phyloP scores from a whole-genome alignment of 2,113 vertebrate species.

The Pachyramphus minor region DNA sequence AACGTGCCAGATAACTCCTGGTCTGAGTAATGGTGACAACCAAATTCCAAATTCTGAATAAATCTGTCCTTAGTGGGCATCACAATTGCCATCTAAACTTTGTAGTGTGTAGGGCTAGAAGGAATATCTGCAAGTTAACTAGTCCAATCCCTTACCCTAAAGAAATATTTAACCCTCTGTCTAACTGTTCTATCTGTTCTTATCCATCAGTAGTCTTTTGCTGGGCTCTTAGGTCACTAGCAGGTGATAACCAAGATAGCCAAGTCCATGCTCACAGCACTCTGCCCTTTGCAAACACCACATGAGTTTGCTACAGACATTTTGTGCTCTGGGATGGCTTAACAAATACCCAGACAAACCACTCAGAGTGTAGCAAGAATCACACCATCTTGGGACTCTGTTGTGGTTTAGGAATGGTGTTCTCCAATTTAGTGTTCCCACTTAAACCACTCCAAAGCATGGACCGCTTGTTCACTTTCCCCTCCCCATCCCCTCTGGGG shows the following conservation, averaged over 20 bases:
- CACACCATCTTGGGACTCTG: not conserved
- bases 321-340: not conserved
- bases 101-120: not conserved
- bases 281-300: not conserved
- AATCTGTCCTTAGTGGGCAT: not conserved
- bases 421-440: not conserved
- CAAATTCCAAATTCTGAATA: not conserved
- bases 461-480: rapidly evolving
- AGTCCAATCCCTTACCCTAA: not conserved
- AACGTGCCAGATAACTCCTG: not conserved
- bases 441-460: not conserved
- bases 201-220: not conserved
- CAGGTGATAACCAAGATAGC: not conserved
- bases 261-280: not conserved
- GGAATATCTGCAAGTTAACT: not conserved
- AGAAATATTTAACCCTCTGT: not conserved
- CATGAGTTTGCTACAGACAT: not conserved
- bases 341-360: not conserved
- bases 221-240: not conserved
- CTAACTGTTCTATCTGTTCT: not conserved
- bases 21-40: not conserved
- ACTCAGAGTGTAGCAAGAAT: not conserved
- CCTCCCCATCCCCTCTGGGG: too few relatives aligned
- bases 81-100: not conserved
- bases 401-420: not conserved